Evolutionary conservation across 2,113 vertebrate genomes (phyloP), one percentile per base, ranked within the genome.

Genomic region (Megalops atlanticus): DNA sequence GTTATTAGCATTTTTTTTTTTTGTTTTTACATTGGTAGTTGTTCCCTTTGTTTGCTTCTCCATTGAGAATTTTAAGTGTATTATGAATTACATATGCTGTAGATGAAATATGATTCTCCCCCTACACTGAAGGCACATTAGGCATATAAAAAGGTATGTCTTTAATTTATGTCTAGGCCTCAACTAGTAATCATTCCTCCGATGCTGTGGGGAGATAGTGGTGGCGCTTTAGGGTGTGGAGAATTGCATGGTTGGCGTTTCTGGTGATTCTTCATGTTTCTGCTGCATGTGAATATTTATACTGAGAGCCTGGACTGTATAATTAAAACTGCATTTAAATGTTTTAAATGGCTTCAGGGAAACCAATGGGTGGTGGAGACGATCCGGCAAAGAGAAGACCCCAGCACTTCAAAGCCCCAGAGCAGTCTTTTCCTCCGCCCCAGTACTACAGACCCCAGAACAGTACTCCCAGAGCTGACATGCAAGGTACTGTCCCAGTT

Each of bases 171-270:
- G 90, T 89, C 90, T 91, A 88, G 77, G 76, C 89, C 86, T 76
- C 87, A 90, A 89, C 91, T 91, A 89, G 92, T 91, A 87, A 92
- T 94, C 91, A 93, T 92, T 92, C 92, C 91, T 84, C 89, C 86
- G 86, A 89, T 90, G 69, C 87, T 92, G 84, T 91, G 90, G 90
- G 88, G 89, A 91, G 86, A 86, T 81, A 81, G 84, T 78, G 83
- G 87, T 82, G 39, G 76, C 68, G 85, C 75, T 86, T 40, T 80
- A 35, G 81, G 69, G 81, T 81, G 78, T 72, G 80, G 74, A 78
- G 83, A 86, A 87, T 84, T 88, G 82, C 82, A 89, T 82, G 87
- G 84, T 86, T 85, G 83, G 75, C 78, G 80, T 88, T 89, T 87
- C 79, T 77, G 84, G 68, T 72, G 79, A 89, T 89, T 85, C 45